Evolutionary conservation across 2,888 invertebrate species (phyloP).

Genomic region (Schizotus pectinicornis): DNA sequence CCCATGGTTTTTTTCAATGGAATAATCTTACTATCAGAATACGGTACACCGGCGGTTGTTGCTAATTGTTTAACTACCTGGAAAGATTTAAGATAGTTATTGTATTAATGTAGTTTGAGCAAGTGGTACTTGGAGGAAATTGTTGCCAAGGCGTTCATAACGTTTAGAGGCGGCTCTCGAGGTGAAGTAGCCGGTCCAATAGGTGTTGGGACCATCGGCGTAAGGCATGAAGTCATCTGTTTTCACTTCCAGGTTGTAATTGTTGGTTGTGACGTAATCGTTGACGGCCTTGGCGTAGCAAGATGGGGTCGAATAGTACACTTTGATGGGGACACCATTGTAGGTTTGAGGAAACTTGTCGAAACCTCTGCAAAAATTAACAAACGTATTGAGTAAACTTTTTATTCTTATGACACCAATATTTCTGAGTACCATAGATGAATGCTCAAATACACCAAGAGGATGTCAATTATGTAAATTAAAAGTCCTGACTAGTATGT

Average conservation of each 20-base stretch:
- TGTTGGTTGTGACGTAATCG: constrained; percentile 33
- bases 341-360: constrained; percentile 12
- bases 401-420: too few species aligned
- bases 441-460: too few species aligned
- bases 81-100: background rate
- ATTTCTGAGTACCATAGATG: too few species aligned
- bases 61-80: constrained; percentile 23
- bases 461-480: too few species aligned
- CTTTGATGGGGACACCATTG: constrained; percentile 60
- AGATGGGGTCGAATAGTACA: constrained; percentile 81
- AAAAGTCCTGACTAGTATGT: too few species aligned
- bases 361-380: constrained; percentile 20
- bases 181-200: constrained; percentile 91
- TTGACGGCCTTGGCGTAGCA: constrained; percentile 78
- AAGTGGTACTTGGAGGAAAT: constrained; percentile 68
- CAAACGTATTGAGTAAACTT: too few species aligned
- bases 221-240: constrained; percentile 90
- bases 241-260: constrained; percentile 63
- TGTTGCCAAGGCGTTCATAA: constrained; percentile 74
- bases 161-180: constrained; percentile 81
- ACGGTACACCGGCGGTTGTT: background rate
- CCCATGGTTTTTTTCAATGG: constrained; percentile 76
- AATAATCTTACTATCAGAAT: constrained; percentile 2
- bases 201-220: constrained; percentile 80
- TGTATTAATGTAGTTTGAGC: background rate